Evolutionary conservation across 2,888 invertebrate genomes (phyloP), one percentile per base, ranked within the genome.

Genomic region (Eupithecia subfuscata): DNA sequence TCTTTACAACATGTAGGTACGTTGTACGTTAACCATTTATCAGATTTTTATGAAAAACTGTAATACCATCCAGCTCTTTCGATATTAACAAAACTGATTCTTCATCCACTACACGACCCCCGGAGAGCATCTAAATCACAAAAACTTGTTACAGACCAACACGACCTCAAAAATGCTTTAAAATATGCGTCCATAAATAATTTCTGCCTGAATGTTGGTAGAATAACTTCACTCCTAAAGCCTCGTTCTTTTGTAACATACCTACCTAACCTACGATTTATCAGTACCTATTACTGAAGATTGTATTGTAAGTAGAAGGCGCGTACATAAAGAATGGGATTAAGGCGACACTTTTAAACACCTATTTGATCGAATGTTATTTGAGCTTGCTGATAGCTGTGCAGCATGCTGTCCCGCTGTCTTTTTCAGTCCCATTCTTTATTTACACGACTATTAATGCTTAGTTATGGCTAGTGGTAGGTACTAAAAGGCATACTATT

Each of bases 71-170:
- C n/a, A 34, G 34, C 22, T 37, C 43, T 68, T 25, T 68, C 22
- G 22, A 68, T 40, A 68, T 68, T 40, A 68, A 68, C 22, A 67
- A 37, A 68, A 40, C 43, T 22, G 67, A 45, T 67, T 75, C 52
- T 69, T 67, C 48, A 69, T 37, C 67, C 65, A 64, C 60, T 60
- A 60, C 60, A 37, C 43, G 22, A 48, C 25, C 63, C 74, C 69
- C 56, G 25, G 74, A 65, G 74, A 69, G 56, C 64, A 40, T 72
- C 71, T 77, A 74, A 74, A 77, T 77, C 76, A 71, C 69, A 48
- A 76, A 71, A 77, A 72, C 76, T 77, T 77, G 76, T 77, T 77
- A 74, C 74, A 43, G 64, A 68, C 69, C 52, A 25, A 56, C 64
- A 45, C 70, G 65, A 70, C 37, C 71, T 70, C 71, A 72, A 77